These are phyloP conservation scores for Malurus alboscapulatus DNA, from an alignment of 2,113 vertebrate genomes.

Conservation along the genomic window DNA sequence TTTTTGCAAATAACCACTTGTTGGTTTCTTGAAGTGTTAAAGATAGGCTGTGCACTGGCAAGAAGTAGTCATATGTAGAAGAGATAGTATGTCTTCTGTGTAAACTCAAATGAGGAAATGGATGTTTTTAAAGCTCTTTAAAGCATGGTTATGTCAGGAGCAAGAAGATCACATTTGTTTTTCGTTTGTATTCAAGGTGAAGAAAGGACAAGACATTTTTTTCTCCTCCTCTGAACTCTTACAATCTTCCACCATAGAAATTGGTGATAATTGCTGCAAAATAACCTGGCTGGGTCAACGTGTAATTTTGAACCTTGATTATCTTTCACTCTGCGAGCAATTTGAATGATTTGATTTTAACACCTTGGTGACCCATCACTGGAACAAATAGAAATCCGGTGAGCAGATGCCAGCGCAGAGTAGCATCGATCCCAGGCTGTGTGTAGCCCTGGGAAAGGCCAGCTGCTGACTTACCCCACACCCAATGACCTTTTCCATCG, in stretches of 20 bases:
- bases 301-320: not conserved
- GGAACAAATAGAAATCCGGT: not conserved
- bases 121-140: conserved; percentile 38
- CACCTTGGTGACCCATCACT: not conserved
- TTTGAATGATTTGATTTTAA: conserved; percentile 3
- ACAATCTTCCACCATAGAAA: not conserved
- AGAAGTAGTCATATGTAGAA: conserved; percentile 24
- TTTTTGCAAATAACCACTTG: conserved; percentile 42
- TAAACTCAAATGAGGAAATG: conserved; percentile 24
- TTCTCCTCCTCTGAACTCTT: not conserved
- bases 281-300: not conserved
- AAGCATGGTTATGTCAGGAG: conserved; percentile 39
- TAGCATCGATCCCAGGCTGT: not conserved
- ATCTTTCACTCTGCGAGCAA: not conserved
- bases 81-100: conserved; percentile 26
- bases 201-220: not conserved
- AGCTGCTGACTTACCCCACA: not conserved
- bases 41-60: conserved; percentile 2
- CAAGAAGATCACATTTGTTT: conserved; percentile 19
- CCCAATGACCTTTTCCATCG: not conserved
- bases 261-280: conserved; percentile 24
- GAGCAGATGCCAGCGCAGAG: not conserved
- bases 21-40: conserved; percentile 18
- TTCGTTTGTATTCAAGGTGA: conserved; percentile 41
- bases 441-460: not conserved